Base-by-base conservation (phyloP, 2,888 invertebrate species). In the Timandra comae region DNA sequence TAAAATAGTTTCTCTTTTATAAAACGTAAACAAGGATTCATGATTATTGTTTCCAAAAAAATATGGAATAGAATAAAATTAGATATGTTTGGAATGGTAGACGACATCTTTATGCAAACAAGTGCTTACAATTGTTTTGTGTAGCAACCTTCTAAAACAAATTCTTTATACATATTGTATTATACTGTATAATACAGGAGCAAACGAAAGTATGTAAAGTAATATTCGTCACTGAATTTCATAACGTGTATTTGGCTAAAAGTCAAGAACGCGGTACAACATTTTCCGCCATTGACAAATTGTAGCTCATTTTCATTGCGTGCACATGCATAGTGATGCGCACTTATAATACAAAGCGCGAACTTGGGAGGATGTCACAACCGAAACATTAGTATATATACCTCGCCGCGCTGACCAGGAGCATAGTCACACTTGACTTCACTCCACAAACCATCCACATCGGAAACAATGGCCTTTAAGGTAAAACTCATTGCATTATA, bases 271-370 rank as follows among this genome's bases (percentile, higher is more conserved):
- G 56, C 59, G 59, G n/a, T 63, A 58, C 59, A 59, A 68, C 27
- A 72, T 77, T 80, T 76, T 77, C 79, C 78, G 64, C 73, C 76
- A 70, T 76, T 80, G 72, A 76, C 79, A 73, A 78, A 81, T 62
- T 74, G 63, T 63, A 59, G 53, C 79, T 82, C 81, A 82, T 82
- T 82, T 75, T 53, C 67, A 76, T 82, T 80, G 66, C 81, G 59
- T 58, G 68, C 82, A 80, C 82, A 81, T 79, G 62, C 71, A 54
- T 57, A 68, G 62, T 68, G 71, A 73, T 69, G 75, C 77, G 68
- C 64, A 58, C 46, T 53, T 49, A 73, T 64, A 77, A 81, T 81
- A 78, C 81, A 73, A 79, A 81, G 60, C 63, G 64, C 59, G 70
- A 67, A 71, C 77, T 78, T 79, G 79, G 66, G 49, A 35, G 35